Conservation (phyloP, 2,113 vertebrate genomes). For the Gallinago jamesoni region DNA sequence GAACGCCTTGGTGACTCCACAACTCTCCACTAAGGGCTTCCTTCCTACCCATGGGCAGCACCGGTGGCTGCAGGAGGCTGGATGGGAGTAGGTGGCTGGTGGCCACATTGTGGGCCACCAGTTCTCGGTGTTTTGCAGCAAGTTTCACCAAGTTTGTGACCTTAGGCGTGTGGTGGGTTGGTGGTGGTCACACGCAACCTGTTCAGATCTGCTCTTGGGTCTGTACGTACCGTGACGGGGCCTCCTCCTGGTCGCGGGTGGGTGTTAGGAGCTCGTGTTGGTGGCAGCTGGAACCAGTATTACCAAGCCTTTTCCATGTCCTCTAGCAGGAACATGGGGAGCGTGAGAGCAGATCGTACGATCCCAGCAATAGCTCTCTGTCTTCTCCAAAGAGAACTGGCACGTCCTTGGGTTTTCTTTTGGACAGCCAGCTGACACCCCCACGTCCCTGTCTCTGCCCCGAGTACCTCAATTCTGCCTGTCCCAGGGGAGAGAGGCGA, state of each 20-base stretch:
- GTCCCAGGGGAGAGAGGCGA: neutral
- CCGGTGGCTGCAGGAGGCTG: neutral
- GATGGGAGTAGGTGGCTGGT: too few species aligned
- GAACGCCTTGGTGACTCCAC: neutral
- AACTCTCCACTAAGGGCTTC: neutral
- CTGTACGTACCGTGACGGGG: rapidly evolving
- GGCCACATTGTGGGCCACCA: neutral
- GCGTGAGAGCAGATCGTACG: neutral
- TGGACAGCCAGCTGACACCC: neutral
- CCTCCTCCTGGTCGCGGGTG: neutral
- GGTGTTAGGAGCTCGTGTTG: neutral
- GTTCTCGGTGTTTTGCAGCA: neutral
- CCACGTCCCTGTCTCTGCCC: neutral
- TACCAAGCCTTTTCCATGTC: neutral
- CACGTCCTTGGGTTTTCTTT: neutral
- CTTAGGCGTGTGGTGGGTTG: neutral
- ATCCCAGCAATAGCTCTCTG: neutral
- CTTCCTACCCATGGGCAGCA: neutral
- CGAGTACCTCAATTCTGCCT: neutral
- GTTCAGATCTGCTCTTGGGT: neutral
- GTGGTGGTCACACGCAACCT: neutral
- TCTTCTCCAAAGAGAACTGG: neutral
- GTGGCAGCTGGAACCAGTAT: neutral
- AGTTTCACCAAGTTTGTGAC: neutral
- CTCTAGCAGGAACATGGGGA: neutral